Base-by-base conservation (phyloP, 2,888 invertebrate genomes). In the Germaria angustata region DNA sequence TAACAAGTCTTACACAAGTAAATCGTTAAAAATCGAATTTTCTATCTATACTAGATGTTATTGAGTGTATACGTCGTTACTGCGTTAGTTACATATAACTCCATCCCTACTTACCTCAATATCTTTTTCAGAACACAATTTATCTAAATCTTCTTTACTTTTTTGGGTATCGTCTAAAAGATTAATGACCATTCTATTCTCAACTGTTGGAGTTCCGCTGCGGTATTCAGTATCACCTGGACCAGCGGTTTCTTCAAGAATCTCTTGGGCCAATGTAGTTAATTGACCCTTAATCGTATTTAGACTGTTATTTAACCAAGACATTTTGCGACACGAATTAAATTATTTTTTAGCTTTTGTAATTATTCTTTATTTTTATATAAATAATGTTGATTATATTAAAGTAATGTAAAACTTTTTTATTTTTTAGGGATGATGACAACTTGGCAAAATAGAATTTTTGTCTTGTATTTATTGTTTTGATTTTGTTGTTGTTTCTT, bases 221-320 rank as follows among this genome's bases (percentile, higher is more conserved):
- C 85, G 85, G 78, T 88, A 86, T 39, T 89, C 87, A 24, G 84
- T 86, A 84, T 88, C 85, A 80, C 88, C 87, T 84, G 90, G 87
- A 92, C 92, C 88, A 93, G 93, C 87, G 94, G 94, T 87, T 93
- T 97, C 97, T 85, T 95, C 94, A 89, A 98, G 93, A 86, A 97
- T 85, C 92, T 97, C 97, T 90, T 95, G 96, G 79, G 97, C 97
- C 88, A 97, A 95, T 92, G 93, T 97, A 39, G 95, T 94, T 87
- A 98, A 94, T 92, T 98, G 97, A 86, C 97, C 97, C 91, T 96
- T 97, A 85, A 98, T 92, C 91, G 93, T 94, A 85, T 87, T 90
- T 5, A 91, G 85, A 84, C 91, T 90, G 84, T 87, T 90, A 90
- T 95, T 95, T 80, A 95, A 92, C 95, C 95, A 95, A 90, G 95